Evolutionary conservation across 1,140 invertebrate genomes (phyloP).

Genomic region (Drosophila punjabiensis): DNA sequence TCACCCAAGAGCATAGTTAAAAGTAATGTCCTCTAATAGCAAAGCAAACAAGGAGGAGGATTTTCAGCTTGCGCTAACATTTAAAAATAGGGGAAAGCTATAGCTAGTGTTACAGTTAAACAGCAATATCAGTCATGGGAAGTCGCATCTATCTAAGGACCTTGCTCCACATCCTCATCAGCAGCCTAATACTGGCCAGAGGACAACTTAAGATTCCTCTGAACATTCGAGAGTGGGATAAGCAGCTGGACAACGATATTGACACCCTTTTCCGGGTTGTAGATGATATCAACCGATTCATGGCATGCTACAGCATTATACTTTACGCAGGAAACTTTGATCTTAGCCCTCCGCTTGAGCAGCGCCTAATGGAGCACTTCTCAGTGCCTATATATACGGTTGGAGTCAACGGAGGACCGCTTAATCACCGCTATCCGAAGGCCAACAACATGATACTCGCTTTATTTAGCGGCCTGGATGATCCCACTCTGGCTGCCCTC

Average conservation of each 20-base stretch:
- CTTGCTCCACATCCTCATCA: too few relatives aligned
- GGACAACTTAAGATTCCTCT: too few relatives aligned
- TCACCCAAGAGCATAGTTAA: neutral
- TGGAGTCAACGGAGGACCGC: too few relatives aligned
- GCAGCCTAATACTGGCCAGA: too few relatives aligned
- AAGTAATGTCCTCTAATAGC: neutral
- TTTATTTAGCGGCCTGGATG: slow-evolving; percentile 2
- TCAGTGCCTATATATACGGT: neutral
- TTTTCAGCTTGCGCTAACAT: neutral
- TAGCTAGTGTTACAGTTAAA: neutral
- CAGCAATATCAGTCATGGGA: neutral
- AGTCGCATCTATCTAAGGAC: too few relatives aligned
- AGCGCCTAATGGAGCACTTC: neutral
- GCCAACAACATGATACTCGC: neutral
- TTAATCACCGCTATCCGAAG: neutral
- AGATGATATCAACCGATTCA: too few relatives aligned
- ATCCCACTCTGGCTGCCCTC: neutral
- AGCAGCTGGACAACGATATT: neutral
- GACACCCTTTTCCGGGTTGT: neutral
- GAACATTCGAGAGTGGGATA: neutral
- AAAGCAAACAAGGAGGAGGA: neutral
- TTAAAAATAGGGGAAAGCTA: too few relatives aligned
- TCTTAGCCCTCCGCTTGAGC: neutral
- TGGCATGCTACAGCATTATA: neutral
- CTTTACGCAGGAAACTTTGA: neutral